These are phyloP conservation scores for Chiloscyllium punctatum DNA, from an alignment of 2,797 vertebrate species.

Conservation along the genomic window DNA sequence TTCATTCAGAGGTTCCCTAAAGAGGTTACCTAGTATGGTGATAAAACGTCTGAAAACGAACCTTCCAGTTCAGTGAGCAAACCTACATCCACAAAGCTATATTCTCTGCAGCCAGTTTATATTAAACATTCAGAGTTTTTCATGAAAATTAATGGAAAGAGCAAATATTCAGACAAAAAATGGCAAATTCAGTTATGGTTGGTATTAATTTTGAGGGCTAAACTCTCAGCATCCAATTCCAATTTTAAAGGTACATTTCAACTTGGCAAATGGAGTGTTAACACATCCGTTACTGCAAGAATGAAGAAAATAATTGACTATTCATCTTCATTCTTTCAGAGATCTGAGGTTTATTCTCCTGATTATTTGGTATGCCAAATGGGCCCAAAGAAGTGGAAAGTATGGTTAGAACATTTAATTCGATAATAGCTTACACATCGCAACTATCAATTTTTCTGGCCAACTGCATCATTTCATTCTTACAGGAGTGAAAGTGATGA, in stretches of 20 bases:
- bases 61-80: too few species aligned
- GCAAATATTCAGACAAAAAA: not conserved
- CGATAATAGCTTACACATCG: not conserved
- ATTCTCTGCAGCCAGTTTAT: not conserved
- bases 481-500: not conserved
- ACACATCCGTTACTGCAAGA: not conserved
- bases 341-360: not conserved
- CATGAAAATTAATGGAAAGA: not conserved
- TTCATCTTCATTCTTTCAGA: not conserved
- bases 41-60: too few species aligned
- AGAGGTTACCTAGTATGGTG: too few species aligned
- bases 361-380: not conserved
- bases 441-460: not conserved
- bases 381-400: not conserved
- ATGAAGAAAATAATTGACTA: not conserved
- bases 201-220: not conserved
- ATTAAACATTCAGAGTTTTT: not conserved
- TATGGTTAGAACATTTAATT: not conserved
- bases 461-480: not conserved
- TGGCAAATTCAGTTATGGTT: not conserved
- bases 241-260: not conserved
- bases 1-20: too few species aligned
- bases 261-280: not conserved
- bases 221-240: not conserved
- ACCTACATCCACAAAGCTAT: not conserved